Evolutionary conservation across 2,888 invertebrate genomes (phyloP), one percentile per base, ranked within the genome.

Genomic region (Meteorus cinctellus): DNA sequence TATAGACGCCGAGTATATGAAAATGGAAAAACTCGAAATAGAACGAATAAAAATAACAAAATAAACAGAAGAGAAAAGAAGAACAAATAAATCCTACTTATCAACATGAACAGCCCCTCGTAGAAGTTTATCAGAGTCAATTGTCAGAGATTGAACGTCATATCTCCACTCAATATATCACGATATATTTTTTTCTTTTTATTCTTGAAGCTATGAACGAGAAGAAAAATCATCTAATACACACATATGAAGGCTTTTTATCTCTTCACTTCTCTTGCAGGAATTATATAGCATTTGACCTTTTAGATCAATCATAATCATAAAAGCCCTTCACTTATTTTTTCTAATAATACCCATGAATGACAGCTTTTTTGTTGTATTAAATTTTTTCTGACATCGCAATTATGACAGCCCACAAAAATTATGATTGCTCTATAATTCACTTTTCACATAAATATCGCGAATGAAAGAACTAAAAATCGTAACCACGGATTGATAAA

Each of bases 1-100:
- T 29, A 31, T 29, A 62, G 60, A 75, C 70, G 65, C 71, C 77
- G 72, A 79, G 75, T 75, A 79, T 76, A 76, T 72, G 73, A 68
- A 69, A 77, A 45, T 10, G 65, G 16, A 16, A 55, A 65, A 34
- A 72, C 67, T 69, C 45, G 62, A 72, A 60, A 68, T 27, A 34
- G 41, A 29, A 36, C n/a, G n/a, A 4, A 34, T 34, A 34, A 34
- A 34, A 34, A 34, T 34, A 34, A 34, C 8, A 6, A 34, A 34
- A 2, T 24, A 62, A n/a, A 77, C 24, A 24, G 24, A 72, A 73
- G 51, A 72, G 8, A 41, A 34, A 51, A 29, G 16, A 27, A 41
- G 67, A 24, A 67, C 24, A 67, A 69, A 41, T 63, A 41, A 68
- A 51, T 69, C 16, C 3, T 36, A 24, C 67, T 72, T 78, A 78